Conservation (phyloP, 2,113 vertebrate genomes). For the Nannobrachium achirus region DNA sequence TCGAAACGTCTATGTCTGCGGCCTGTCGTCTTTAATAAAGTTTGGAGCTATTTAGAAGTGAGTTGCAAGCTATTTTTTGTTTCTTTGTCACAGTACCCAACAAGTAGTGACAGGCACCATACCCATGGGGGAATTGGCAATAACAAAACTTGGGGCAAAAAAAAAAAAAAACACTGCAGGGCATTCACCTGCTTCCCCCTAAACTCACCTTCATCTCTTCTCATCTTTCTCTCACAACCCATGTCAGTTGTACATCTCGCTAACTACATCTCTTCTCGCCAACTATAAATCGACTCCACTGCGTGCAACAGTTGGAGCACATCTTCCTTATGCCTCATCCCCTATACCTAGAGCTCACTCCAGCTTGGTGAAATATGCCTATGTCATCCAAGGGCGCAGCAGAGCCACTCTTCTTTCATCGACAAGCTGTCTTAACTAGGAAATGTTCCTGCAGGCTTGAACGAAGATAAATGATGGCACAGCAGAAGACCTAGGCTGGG, state of each 20-base stretch:
- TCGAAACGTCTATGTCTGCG: too few species aligned
- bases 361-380: constrained; percentile 2
- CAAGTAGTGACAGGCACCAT: too few species aligned
- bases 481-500: background rate
- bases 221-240: constrained; percentile 18
- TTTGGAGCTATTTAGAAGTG: too few species aligned
- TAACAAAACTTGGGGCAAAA: too few species aligned
- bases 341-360: background rate
- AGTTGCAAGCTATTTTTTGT: too few species aligned
- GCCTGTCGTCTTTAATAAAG: too few species aligned
- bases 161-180: background rate
- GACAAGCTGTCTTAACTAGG: constrained; percentile 42
- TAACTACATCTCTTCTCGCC: too few species aligned
- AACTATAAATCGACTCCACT: background rate
- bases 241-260: background rate
- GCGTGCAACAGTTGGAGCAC: too few species aligned
- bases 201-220: background rate
- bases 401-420: constrained; percentile 11
- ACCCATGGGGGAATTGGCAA: too few species aligned
- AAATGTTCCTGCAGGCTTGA: constrained; percentile 24
- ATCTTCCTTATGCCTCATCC: background rate
- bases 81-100: too few species aligned
- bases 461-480: constrained; percentile 33
- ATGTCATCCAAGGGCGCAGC: constrained; percentile 16
- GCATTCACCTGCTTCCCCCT: background rate